phyloP scores from a whole-genome alignment of 2,797 vertebrate species.

The Vireo griseus region DNA sequence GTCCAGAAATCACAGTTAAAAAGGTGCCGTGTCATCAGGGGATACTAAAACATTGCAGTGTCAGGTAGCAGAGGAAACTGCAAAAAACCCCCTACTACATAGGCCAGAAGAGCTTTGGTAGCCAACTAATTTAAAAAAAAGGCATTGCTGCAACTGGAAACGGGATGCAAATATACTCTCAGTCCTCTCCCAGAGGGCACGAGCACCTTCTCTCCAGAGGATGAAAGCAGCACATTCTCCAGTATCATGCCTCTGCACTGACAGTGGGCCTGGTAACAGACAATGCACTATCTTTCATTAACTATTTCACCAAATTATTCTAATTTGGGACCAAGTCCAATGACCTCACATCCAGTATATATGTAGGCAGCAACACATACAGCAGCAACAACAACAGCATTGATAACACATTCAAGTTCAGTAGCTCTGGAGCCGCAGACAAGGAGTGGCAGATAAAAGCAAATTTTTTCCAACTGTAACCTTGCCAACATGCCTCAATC shows the following conservation, averaged over 20 bases:
- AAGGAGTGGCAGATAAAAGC: background rate
- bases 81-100: rapidly evolving
- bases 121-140: background rate
- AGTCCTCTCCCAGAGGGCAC: background rate
- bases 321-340: background rate
- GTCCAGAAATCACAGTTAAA: background rate
- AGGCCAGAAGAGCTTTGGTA: background rate
- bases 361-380: background rate
- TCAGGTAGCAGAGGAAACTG: background rate
- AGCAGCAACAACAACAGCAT: too few species aligned
- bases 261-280: background rate
- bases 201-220: background rate
- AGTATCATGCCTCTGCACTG: background rate
- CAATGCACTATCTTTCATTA: background rate
- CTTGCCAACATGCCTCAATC: background rate
- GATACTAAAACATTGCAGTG: background rate
- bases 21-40: background rate
- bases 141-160: background rate
- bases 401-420: background rate
- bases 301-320: background rate
- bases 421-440: background rate
- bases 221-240: background rate
- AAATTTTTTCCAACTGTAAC: background rate
- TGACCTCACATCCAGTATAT: background rate
- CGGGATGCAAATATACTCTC: background rate